These are phyloP conservation scores for Scopus umbretta DNA, from an alignment of 2,113 vertebrate species.

Conservation along the genomic window DNA sequence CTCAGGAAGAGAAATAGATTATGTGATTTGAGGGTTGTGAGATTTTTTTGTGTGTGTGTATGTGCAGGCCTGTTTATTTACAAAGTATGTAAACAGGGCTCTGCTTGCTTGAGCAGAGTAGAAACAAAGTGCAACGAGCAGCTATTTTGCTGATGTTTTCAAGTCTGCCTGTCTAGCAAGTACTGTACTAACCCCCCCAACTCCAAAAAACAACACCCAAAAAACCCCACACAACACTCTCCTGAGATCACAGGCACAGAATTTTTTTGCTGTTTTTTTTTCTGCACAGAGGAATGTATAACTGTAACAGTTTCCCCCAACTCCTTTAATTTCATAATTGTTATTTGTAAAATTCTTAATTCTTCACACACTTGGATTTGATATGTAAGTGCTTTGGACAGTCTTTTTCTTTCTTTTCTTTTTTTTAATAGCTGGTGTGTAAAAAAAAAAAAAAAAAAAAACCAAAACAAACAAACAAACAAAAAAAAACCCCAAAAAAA, in stretches of 20 bases:
- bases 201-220: neutral
- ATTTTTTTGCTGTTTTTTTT: neutral
- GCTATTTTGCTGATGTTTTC: slow-evolving; percentile 22
- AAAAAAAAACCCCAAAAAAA: too few species aligned
- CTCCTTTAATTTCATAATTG: neutral
- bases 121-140: slow-evolving; percentile 22
- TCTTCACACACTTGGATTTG: neutral
- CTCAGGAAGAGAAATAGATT: neutral
- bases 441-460: too few species aligned
- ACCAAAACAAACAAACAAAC: too few species aligned
- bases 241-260: neutral
- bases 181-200: neutral
- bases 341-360: neutral
- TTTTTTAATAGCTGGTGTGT: neutral
- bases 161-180: neutral
- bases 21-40: neutral
- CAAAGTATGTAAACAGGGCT: slow-evolving; percentile 5
- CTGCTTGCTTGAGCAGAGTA: neutral
- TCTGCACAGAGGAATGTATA: neutral
- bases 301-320: neutral
- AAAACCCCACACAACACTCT: neutral
- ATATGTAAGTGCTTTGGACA: neutral
- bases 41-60: neutral
- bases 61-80: slow-evolving; percentile 18
- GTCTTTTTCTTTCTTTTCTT: neutral